A percentile compares a stretch with the other conserved stretches of the same genome.
Evolutionary conservation across 2,888 invertebrate genomes (phyloP).

Genomic region (Himalopsyche anomala): DNA sequence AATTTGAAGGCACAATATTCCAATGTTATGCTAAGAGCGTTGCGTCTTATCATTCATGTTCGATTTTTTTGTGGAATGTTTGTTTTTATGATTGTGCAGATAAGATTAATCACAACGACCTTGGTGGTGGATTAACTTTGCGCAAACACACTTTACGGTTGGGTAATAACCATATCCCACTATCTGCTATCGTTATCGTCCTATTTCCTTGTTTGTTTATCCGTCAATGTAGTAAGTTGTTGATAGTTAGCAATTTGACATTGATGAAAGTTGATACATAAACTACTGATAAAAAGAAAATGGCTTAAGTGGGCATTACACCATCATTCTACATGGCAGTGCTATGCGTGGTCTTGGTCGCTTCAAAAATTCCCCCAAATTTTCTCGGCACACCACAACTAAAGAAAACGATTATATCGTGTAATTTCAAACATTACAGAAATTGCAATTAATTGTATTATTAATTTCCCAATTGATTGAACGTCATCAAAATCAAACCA

Average conservation of each 20-base stretch:
- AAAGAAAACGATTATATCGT: too few relatives aligned
- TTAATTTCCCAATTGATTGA: too few relatives aligned
- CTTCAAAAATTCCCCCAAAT: too few relatives aligned
- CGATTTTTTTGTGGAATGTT: not conserved
- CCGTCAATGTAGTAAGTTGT: not conserved
- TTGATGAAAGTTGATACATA: slow-evolving; percentile 5
- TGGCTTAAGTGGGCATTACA: too few relatives aligned
- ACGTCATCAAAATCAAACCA: too few relatives aligned
- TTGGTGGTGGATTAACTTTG: not conserved
- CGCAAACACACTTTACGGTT: not conserved
- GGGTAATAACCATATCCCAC: not conserved
- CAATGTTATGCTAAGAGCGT: too few relatives aligned
- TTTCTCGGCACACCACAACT: too few relatives aligned
- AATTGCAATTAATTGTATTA: too few relatives aligned
- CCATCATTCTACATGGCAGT: too few relatives aligned
- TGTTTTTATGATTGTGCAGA: not conserved
- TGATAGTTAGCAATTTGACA: slow-evolving; percentile 9
- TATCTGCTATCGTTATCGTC: not conserved
- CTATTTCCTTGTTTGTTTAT: slow-evolving; percentile 14
- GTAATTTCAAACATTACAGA: too few relatives aligned
- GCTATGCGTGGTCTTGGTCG: too few relatives aligned
- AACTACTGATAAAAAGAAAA: not conserved
- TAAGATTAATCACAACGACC: not conserved
- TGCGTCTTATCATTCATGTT: not conserved
- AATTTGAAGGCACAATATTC: too few relatives aligned